These are phyloP conservation scores for Pithys albifrons DNA, from an alignment of 2,113 vertebrate genomes.

Conservation along the genomic window DNA sequence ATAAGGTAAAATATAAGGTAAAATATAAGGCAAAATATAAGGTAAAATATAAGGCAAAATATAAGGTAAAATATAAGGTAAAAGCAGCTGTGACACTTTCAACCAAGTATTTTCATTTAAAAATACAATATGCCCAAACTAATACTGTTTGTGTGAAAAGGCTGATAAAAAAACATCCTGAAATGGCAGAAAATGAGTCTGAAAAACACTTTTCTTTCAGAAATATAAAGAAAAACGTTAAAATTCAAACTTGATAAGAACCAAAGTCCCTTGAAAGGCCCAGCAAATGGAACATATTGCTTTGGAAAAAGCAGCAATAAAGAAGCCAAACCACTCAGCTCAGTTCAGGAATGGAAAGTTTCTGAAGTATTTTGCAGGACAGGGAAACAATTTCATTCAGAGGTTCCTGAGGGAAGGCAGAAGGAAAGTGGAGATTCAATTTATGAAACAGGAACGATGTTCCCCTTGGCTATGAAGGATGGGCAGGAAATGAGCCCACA, in stretches of 20 bases:
- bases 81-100: background rate
- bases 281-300: background rate
- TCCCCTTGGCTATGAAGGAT: background rate
- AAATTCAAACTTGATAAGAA: background rate
- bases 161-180: background rate
- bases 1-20: no score
- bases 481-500: background rate
- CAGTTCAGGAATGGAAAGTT: background rate
- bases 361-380: slow-evolving; percentile 5
- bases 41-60: no score
- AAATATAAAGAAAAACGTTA: background rate
- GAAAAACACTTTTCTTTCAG: background rate
- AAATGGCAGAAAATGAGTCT: background rate
- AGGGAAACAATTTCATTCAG: slow-evolving; percentile 6
- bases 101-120: background rate
- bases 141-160: background rate
- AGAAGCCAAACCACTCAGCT: background rate
- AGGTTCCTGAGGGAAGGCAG: slow-evolving; percentile 8
- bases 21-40: background rate
- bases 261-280: background rate
- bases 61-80: no score
- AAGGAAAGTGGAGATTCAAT: background rate
- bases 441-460: background rate
- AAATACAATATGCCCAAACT: background rate
- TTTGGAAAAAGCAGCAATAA: background rate